Evolutionary conservation across 2,888 invertebrate genomes (phyloP).

Genomic region (Plebejus anna): DNA sequence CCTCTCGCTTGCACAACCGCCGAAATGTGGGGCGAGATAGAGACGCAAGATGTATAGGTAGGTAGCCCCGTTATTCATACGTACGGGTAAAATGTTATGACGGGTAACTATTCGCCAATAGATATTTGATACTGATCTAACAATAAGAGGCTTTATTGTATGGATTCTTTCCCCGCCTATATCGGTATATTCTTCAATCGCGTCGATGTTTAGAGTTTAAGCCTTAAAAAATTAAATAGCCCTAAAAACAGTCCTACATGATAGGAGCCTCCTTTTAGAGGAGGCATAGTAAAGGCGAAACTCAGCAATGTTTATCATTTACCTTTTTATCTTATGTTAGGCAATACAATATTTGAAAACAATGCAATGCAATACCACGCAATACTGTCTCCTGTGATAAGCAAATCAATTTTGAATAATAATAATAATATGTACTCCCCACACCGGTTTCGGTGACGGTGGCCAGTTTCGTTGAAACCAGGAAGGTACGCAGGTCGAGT

Average conservation of each 20-base stretch:
- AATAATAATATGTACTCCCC: no score
- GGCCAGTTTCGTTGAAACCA: no score
- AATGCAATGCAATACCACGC: no score
- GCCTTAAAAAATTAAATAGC: no score
- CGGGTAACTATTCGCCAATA: constrained; percentile 40
- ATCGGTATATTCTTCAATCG: background rate
- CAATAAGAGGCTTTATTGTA: background rate
- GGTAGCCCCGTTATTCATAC: constrained; percentile 70
- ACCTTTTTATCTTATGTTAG: background rate
- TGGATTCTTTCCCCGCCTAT: background rate
- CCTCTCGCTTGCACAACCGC: constrained; percentile 51
- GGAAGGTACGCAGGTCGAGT: no score
- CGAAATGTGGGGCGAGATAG: constrained; percentile 40
- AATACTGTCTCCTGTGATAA: no score
- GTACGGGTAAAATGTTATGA: constrained; percentile 57
- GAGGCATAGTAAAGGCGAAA: no score
- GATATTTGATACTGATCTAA: constrained; percentile 33
- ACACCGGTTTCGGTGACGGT: no score
- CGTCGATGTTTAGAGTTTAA: background rate
- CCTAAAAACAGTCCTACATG: no score
- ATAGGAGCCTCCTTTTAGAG: no score
- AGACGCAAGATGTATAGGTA: constrained; percentile 53
- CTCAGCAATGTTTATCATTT: background rate
- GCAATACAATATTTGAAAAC: background rate
- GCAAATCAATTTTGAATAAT: no score